A percentile compares a stretch with the other conserved stretches of the same genome.
Conservation (phyloP, 2,797 vertebrate species). For the Arremon aurantiirostris region DNA sequence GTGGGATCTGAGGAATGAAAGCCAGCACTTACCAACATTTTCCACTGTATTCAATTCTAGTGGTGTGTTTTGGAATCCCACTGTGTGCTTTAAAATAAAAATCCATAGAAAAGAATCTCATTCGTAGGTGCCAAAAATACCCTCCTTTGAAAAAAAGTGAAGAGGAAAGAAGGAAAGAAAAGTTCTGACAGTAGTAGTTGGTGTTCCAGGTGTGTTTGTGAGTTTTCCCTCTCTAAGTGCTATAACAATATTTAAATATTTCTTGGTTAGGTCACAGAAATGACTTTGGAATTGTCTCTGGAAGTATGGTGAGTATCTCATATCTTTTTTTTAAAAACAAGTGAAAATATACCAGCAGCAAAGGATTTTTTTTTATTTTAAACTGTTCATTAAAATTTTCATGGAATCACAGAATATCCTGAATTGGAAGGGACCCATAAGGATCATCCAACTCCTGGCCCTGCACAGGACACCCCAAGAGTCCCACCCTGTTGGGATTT, state of each 20-base stretch:
- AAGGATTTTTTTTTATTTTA: not conserved
- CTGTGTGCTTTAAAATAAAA: not conserved
- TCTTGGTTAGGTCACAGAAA: conserved; percentile 87
- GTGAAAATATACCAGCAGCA: not conserved
- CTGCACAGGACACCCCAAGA: not conserved
- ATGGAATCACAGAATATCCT: not conserved
- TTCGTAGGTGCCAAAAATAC: not conserved
- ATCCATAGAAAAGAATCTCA: not conserved
- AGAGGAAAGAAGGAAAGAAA: not conserved
- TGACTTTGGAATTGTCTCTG: conserved; percentile 87
- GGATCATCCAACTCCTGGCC: not conserved
- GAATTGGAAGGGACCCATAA: not conserved
- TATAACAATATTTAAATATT: conserved; percentile 35
- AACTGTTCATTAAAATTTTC: not conserved
- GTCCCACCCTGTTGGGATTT: not conserved
- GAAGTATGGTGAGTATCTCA: conserved; percentile 91
- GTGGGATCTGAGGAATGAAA: not conserved
- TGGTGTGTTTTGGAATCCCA: not conserved
- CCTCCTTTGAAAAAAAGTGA: not conserved
- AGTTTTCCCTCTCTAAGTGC: not conserved
- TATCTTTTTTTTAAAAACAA: not conserved
- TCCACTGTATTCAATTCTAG: not conserved
- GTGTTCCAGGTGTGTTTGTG: not conserved
- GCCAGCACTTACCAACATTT: not conserved
- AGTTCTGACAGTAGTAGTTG: not conserved